Evolutionary conservation across 2,888 invertebrate species (phyloP).

Genomic region (Deroplatys truncata): DNA sequence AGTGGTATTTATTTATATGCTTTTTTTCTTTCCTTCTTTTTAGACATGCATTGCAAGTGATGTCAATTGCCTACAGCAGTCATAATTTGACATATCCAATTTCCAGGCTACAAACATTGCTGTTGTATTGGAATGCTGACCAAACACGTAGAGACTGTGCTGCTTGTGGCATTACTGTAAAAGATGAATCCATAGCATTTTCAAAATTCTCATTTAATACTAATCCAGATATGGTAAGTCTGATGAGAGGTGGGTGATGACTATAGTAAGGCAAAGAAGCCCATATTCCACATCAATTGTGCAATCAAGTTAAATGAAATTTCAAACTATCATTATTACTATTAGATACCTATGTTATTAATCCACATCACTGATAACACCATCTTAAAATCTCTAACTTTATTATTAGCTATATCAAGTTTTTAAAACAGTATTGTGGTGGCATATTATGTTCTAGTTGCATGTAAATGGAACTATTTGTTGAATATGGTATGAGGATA

Average conservation of each 20-base stretch:
- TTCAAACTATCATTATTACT: too few relatives aligned
- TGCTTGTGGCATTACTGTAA: background rate
- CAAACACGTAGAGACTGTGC: background rate
- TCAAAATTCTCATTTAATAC: background rate
- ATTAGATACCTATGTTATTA: too few relatives aligned
- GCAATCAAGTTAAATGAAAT: background rate
- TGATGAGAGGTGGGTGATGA: background rate
- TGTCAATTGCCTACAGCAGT: background rate
- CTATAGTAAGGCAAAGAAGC: too few relatives aligned
- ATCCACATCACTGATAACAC: too few relatives aligned
- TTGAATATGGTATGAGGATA: too few relatives aligned
- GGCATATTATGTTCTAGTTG: too few relatives aligned
- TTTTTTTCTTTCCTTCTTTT: background rate
- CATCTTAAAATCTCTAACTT: too few relatives aligned
- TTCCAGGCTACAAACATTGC: background rate
- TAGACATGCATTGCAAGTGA: background rate
- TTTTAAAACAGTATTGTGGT: too few relatives aligned
- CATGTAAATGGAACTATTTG: too few relatives aligned
- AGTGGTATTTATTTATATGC: background rate
- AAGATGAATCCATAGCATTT: background rate
- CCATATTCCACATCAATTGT: too few relatives aligned
- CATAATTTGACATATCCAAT: background rate
- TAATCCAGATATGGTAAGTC: background rate
- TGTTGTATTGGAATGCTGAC: background rate
- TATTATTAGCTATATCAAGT: too few relatives aligned